Evolutionary conservation across 2,113 vertebrate genomes (phyloP).

Genomic region (Phocoena phocoena): DNA sequence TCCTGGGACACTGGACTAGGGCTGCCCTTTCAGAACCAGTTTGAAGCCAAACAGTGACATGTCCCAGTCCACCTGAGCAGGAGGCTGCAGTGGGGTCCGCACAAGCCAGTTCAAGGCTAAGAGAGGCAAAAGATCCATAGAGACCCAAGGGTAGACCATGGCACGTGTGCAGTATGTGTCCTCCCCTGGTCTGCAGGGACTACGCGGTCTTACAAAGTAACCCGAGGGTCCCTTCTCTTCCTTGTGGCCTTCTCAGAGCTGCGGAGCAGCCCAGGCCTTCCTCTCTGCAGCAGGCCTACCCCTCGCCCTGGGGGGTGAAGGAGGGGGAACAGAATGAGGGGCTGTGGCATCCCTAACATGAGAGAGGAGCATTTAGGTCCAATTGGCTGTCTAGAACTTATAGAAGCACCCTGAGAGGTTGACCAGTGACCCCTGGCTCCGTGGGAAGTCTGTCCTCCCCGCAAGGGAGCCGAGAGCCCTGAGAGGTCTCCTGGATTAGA

Average conservation of each 20-base stretch:
- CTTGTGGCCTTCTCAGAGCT: background rate
- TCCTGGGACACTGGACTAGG: background rate
- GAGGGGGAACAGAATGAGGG: too few relatives aligned
- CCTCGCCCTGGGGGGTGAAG: background rate
- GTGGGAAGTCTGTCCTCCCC: background rate
- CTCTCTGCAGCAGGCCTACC: background rate
- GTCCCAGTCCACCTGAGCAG: background rate
- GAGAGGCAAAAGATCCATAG: background rate
- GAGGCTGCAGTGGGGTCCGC: background rate
- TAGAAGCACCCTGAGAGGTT: background rate
- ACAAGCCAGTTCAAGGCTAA: background rate
- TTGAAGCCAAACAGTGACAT: background rate
- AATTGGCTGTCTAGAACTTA: background rate
- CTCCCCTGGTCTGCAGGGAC: background rate
- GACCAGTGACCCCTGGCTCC: background rate
- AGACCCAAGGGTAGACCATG: background rate
- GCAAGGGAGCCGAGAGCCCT: background rate
- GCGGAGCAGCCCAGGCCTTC: background rate
- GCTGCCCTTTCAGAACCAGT: background rate
- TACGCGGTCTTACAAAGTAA: accelerated
- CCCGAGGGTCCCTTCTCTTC: background rate
- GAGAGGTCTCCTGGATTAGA: background rate
- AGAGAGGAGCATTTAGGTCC: background rate
- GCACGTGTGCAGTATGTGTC: accelerated
- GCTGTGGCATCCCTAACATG: accelerated